Evolutionary conservation across 2,113 vertebrate genomes (phyloP).

Genomic region (Leucopsar rothschildi): DNA sequence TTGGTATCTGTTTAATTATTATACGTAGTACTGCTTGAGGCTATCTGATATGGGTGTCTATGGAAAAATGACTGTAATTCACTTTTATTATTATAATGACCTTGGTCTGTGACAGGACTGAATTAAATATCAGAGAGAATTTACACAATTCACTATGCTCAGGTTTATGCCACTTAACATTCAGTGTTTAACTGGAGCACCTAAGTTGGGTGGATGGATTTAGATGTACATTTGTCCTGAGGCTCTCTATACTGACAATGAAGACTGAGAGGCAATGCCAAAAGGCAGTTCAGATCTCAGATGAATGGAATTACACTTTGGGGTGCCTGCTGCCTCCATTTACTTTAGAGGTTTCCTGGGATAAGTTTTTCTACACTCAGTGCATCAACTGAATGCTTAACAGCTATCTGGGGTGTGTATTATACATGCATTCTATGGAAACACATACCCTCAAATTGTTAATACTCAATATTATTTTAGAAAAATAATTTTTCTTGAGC

Average conservation of each 20-base stretch:
- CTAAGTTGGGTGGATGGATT: constrained; percentile 4
- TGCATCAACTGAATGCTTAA: neutral
- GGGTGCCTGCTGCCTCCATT: neutral
- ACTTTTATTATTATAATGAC: constrained; percentile 55
- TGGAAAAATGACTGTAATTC: constrained; percentile 28
- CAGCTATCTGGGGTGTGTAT: neutral
- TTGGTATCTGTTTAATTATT: constrained; percentile 36
- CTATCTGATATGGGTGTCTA: neutral
- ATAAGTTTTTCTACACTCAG: neutral
- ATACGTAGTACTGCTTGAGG: neutral
- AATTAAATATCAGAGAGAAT: constrained; percentile 53
- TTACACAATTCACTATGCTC: constrained; percentile 36
- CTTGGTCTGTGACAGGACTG: constrained; percentile 33
- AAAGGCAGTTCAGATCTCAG: neutral
- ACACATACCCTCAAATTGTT: neutral
- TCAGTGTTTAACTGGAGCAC: neutral
- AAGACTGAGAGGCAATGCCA: neutral
- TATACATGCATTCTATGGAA: neutral
- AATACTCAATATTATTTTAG: neutral
- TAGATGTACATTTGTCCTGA: neutral
- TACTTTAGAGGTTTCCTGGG: neutral
- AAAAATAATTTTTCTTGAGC: neutral
- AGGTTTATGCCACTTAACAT: constrained; percentile 46
- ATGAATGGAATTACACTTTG: neutral
- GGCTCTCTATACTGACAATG: neutral